phyloP scores from a whole-genome alignment of 2,797 vertebrate genomes.

The Smutsia temminckii region DNA sequence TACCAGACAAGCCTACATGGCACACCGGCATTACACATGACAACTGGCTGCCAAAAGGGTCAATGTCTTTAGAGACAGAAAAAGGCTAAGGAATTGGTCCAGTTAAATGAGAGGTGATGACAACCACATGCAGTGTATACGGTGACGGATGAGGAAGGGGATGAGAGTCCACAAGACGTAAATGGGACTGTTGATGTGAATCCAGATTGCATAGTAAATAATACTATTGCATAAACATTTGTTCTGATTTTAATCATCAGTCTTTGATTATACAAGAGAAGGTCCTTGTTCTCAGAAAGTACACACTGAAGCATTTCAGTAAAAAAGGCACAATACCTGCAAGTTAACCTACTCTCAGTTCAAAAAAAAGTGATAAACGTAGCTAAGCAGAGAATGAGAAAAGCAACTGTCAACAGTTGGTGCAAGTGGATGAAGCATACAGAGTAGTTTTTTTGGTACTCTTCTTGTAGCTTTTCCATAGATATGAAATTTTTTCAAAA shows the following conservation, averaged over 20 bases:
- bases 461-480: background rate
- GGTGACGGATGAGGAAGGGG: background rate
- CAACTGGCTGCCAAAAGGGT: background rate
- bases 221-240: rapidly evolving
- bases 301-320: background rate
- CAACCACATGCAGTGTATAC: background rate
- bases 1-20: background rate
- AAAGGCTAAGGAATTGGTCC: background rate
- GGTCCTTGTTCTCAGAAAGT: background rate
- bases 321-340: background rate
- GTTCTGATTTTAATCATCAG: background rate
- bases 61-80: background rate
- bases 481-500: background rate
- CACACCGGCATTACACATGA: background rate
- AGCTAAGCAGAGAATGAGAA: background rate
- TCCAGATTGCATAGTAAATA: background rate
- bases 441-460: background rate
- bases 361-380: background rate
- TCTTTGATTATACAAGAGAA: background rate
- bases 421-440: background rate
- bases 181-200: rapidly evolving
- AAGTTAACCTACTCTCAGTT: background rate
- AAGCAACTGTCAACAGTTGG: background rate
- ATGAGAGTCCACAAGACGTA: background rate
- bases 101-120: background rate